A percentile compares a stretch with the other conserved stretches of the same genome.
phyloP scores from a whole-genome alignment of 1,140 invertebrate species.

The Caenorhabditis remanei region DNA sequence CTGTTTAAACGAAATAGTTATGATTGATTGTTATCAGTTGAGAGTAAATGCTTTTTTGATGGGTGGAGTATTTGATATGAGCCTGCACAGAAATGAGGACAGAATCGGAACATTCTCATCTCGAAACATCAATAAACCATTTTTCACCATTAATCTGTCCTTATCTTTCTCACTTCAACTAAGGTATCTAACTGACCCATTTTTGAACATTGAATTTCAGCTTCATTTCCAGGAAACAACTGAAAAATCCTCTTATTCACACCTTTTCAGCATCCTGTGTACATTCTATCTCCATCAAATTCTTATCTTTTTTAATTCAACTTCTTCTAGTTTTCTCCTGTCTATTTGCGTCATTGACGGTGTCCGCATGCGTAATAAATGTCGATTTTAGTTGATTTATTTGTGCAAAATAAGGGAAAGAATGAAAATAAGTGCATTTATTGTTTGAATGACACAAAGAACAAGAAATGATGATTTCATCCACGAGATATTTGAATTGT shows the following conservation, averaged over 20 bases:
- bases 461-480: neutral
- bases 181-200: neutral
- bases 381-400: conserved; percentile 5
- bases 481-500: conserved; percentile 28
- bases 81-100: neutral
- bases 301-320: conserved; percentile 6
- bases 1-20: conserved; percentile 11
- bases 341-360: conserved; percentile 30
- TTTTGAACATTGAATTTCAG: conserved; percentile 14
- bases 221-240: conserved; percentile 8
- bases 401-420: conserved; percentile 5
- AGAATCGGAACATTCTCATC: conserved; percentile 2
- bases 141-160: neutral
- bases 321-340: conserved; percentile 18
- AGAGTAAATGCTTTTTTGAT: neutral
- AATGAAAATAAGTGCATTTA: conserved; percentile 1
- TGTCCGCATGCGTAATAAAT: conserved; percentile 8
- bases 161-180: neutral
- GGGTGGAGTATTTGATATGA: conserved; percentile 42
- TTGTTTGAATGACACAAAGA: neutral
- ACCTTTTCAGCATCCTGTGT: conserved; percentile 19
- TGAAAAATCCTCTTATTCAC: conserved; percentile 32
- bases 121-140: conserved; percentile 29
- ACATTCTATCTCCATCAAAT: neutral
- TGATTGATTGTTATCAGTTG: conserved; percentile 42